These are phyloP conservation scores for Setipinna tenuifilis DNA, from an alignment of 2,797 vertebrate genomes.

Conservation along the genomic window DNA sequence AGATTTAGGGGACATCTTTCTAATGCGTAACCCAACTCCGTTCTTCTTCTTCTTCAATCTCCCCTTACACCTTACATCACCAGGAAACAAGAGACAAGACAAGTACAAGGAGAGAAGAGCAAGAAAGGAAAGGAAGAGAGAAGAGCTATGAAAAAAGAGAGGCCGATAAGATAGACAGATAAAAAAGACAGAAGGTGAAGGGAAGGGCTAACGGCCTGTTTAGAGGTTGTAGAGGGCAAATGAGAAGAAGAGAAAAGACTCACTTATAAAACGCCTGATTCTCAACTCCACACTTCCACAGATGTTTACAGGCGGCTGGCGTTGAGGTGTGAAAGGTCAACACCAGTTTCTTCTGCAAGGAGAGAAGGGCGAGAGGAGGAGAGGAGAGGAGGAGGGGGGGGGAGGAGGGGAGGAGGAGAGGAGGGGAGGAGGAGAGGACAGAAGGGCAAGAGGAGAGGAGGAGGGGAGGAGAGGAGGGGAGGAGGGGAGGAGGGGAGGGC, in stretches of 20 bases:
- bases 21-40: background rate
- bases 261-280: conserved; percentile 99
- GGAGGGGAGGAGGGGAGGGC: no score
- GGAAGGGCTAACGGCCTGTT: background rate
- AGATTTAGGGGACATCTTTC: background rate
- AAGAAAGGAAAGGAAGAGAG: background rate
- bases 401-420: background rate
- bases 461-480: no score
- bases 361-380: conserved; percentile 50
- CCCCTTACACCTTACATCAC: background rate
- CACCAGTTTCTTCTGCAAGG: conserved; percentile 90
- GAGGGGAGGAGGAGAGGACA: background rate
- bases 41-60: background rate
- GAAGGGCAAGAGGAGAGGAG: no score
- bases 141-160: background rate
- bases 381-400: background rate
- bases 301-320: conserved; percentile 97
- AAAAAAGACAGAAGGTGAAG: background rate
- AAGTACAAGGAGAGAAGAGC: background rate
- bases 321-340: conserved; percentile 96
- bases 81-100: background rate
- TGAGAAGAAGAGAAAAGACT: conserved; percentile 54
- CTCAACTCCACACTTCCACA: conserved; percentile 98
- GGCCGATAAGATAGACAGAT: background rate
- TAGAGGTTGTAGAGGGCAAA: no score